Conservation (phyloP, 2,113 vertebrate species). For the Spilogale gracilis region DNA sequence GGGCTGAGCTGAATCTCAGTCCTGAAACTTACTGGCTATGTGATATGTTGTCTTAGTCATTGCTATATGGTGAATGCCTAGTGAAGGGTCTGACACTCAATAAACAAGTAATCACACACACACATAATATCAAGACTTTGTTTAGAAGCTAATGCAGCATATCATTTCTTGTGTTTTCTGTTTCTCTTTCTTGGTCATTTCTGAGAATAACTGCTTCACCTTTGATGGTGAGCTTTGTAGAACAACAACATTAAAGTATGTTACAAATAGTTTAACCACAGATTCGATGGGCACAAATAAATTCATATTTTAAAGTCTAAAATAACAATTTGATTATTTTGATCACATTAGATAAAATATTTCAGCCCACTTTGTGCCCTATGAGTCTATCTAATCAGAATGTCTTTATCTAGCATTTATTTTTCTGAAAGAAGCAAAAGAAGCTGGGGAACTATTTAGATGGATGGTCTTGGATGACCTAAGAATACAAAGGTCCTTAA, state of each 20-base stretch:
- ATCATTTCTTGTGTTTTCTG: neutral
- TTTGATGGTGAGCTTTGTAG: neutral
- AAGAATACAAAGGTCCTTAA: neutral
- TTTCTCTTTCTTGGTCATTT: neutral
- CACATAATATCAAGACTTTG: neutral
- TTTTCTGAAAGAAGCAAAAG: conserved; percentile 37
- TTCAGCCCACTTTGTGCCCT: neutral
- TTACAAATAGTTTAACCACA: neutral
- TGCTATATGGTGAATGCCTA: neutral
- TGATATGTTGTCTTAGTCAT: neutral
- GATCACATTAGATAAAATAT: neutral
- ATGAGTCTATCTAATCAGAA: neutral
- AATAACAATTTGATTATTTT: neutral
- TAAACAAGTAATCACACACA: neutral
- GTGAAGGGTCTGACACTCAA: neutral
- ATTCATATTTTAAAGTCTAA: neutral
- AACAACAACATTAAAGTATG: neutral
- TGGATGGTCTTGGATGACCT: neutral
- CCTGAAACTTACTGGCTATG: neutral
- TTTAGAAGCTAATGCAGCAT: neutral
- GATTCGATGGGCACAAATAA: neutral
- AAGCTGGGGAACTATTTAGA: neutral
- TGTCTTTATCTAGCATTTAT: neutral
- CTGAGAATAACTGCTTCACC: neutral
- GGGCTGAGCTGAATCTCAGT: neutral